Base-by-base conservation (phyloP, 2,797 vertebrate species). In the Synanceia verrucosa region DNA sequence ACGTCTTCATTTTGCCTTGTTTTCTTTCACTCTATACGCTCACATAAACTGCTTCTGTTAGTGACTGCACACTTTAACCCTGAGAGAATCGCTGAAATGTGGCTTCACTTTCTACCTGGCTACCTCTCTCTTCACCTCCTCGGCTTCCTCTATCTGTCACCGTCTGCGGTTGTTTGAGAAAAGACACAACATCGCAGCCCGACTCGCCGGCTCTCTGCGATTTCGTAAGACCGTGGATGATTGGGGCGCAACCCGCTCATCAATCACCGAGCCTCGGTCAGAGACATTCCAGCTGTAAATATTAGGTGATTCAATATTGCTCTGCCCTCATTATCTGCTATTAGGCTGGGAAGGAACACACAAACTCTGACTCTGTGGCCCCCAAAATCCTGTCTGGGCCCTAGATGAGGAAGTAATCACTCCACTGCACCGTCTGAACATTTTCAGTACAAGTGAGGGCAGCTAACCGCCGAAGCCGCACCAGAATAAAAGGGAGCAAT, bases 251-350 rank as follows among this genome's bases (percentile, higher is more conserved):
- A 69, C 76, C 78, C 76, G 23, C 78, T 89, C 87, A 90, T 92
- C 86, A 84, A 90, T 89, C 76, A 87, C 51, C 41, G 1, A 52
- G 62, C 55, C 67, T 81, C 37, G 51, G 78, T 87, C 83, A 10
- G 62, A 86, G 77, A 80, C 80, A 79, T 82, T 82, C 82, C 80
- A 67, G 81, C 68, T 75, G 73, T 57, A 78, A 83, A 83, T 70
- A 75, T 82, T 56, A 83, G 61, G 74, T 72, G 71, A 91, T 84
- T 86, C 76, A 75, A 71, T 82, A 65, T 81, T 82, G 71, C 83
- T 67, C 73, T 47, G 74, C 62, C 7, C 64, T 85, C 78, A 91
- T 93, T 92, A 89, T 92, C 87, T 69, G 83, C 76, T 78, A 91
- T 92, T 91, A 92, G 43, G 31, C 81, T 76, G 81, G 53, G 50